Conservation (phyloP, 1,140 invertebrate genomes). For the Aphelinus certus region DNA sequence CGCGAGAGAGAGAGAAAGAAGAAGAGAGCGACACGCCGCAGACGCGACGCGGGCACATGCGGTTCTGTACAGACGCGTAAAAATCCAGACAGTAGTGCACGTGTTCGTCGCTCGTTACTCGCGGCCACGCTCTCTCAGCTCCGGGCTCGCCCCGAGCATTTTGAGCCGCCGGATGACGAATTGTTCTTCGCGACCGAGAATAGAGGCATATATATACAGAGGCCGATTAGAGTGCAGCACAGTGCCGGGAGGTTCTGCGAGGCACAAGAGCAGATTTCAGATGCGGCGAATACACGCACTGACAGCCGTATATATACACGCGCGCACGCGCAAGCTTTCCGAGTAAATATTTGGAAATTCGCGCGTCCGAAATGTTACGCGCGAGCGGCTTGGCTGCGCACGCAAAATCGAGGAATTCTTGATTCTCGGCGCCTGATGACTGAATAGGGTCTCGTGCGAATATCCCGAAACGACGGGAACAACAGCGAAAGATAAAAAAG, state of each 20-base stretch:
- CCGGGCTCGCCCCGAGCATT: slow-evolving; percentile 37
- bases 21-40: neutral
- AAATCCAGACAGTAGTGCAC: slow-evolving; percentile 35
- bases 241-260: too few relatives aligned
- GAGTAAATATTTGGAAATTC: slow-evolving; percentile 57
- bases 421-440: too few relatives aligned
- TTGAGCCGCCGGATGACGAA: slow-evolving; percentile 58
- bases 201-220: slow-evolving; percentile 11
- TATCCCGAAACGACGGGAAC: too few relatives aligned
- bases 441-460: too few relatives aligned
- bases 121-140: neutral
- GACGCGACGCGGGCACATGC: neutral
- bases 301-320: neutral
- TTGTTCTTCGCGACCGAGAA: slow-evolving; percentile 52
- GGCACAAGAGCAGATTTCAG: too few relatives aligned
- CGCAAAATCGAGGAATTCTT: too few relatives aligned
- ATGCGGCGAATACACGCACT: too few relatives aligned
- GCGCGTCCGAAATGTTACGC: too few relatives aligned
- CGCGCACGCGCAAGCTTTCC: slow-evolving; percentile 45
- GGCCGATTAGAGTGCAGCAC: too few relatives aligned
- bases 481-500: too few relatives aligned
- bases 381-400: too few relatives aligned
- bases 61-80: slow-evolving; percentile 31
- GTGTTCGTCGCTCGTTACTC: slow-evolving; percentile 35
- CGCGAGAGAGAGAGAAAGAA: neutral